Conservation (phyloP, 2,888 invertebrate species). For the Vesta saturnalis region DNA sequence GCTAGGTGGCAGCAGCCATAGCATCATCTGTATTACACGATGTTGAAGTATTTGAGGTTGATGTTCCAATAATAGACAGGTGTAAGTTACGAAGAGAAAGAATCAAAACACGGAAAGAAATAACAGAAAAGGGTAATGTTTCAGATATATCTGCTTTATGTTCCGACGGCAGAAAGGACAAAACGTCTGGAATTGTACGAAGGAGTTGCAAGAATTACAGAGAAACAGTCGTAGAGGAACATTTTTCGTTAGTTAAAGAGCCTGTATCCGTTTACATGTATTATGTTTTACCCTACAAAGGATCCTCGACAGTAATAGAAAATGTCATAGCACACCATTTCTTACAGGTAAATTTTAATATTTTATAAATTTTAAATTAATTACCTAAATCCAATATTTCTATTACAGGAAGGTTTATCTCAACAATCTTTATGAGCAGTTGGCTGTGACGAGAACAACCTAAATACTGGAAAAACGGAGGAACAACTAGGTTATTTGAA, state of each 20-base stretch:
- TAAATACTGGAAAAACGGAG: not conserved
- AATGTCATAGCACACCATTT: not conserved
- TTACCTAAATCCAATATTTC: not conserved
- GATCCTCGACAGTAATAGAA: not conserved
- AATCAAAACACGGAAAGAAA: not conserved
- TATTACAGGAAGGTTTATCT: not conserved
- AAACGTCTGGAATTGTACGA: not conserved
- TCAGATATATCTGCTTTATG: not conserved
- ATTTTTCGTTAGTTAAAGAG: not conserved
- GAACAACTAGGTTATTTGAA: not conserved
- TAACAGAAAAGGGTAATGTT: not conserved
- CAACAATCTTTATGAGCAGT: not conserved
- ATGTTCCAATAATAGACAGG: not conserved
- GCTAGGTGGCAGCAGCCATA: no score
- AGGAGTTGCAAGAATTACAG: not conserved
- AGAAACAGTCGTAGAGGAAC: not conserved
- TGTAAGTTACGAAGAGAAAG: not conserved
- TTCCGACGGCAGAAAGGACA: not conserved
- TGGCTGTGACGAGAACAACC: not conserved
- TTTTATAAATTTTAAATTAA: not conserved
- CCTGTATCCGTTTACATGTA: not conserved
- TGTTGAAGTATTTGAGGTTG: no score
- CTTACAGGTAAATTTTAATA: not conserved
- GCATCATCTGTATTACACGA: no score
- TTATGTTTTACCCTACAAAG: not conserved